Base-by-base conservation (phyloP, 1,140 invertebrate genomes). In the Ceratitis capitata region DNA sequence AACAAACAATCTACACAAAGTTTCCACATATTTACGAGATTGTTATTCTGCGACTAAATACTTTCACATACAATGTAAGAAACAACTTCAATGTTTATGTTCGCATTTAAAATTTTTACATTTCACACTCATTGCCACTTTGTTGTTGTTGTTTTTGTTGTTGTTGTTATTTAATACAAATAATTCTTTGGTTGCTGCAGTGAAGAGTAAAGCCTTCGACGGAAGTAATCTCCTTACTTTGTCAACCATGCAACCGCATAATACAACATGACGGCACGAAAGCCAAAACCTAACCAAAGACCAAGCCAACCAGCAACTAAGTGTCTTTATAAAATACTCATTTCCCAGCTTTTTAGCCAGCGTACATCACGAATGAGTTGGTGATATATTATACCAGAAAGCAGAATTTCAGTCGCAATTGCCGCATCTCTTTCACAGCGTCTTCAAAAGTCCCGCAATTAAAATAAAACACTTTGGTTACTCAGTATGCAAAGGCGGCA, bases 201-300 rank as follows among this genome's bases (percentile, higher is more conserved):
- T 5, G 51, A n/a, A 53, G 51, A 3, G 3, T 16, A 16, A 53
- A 47, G 51, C 51, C 14, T 69, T 39, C 19, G 35, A 39, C 1
- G 64, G 32, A 69, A 69, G 64, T 69, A 69, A 69, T 69, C 64
- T 35, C 32, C 4, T 69, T 35, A 69, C 39, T 69, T 69, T 69
- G 64, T 69, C 64, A 69, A 39, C 35, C 64, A n/a, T 39, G 39
- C 64, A 69, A 39, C 64, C 64, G 64, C 64, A 39, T 69, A 39
- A 69, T 69, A 32, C 64, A 69, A 69, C 64, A 69, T 69, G 64
- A 69, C 35, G 64, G 64, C 64, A 69, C 14, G 64, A 69, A 69
- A 69, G 64, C 64, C 64, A 69, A 42, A 19, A 29, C 64, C 32
- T 39, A 42, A 69, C 32, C 29, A 69, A 69, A 69, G 14, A 69